phyloP scores from a whole-genome alignment of 2,888 invertebrate genomes.

The Colletes collaris region DNA sequence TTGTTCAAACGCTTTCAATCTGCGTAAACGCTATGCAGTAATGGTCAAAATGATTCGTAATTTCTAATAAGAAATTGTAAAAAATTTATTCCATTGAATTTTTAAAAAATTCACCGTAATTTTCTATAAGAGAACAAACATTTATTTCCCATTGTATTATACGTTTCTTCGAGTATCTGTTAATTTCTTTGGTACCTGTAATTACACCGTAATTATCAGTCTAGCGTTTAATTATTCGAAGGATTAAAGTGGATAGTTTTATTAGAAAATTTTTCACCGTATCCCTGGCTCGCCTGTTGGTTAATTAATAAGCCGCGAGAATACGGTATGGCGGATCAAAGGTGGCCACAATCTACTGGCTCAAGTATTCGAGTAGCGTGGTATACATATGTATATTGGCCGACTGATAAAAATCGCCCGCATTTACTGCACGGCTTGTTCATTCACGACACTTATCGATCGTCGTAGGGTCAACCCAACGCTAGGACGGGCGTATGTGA shows the following conservation, averaged over 20 bases:
- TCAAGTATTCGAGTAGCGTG: background rate
- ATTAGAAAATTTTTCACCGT: background rate
- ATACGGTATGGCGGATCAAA: background rate
- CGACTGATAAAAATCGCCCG: constrained; percentile 45
- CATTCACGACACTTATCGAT: constrained; percentile 55
- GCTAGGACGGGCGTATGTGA: constrained; percentile 91
- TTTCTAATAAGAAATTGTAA: too few relatives aligned
- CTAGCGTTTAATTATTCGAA: too few relatives aligned
- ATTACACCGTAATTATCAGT: too few relatives aligned
- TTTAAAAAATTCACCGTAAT: too few relatives aligned
- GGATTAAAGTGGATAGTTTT: background rate
- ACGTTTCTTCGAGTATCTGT: too few relatives aligned
- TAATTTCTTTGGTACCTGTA: too few relatives aligned
- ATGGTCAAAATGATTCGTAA: background rate
- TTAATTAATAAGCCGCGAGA: constrained; percentile 8
- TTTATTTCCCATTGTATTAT: too few relatives aligned
- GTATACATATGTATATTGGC: constrained; percentile 17
- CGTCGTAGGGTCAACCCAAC: constrained; percentile 91
- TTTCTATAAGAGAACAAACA: too few relatives aligned
- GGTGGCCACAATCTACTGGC: constrained; percentile 8
- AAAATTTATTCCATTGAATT: too few relatives aligned
- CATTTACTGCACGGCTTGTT: constrained; percentile 38
- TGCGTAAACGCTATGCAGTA: background rate
- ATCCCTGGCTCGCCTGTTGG: background rate
- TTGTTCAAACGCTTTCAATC: too few relatives aligned